Evolutionary conservation across 2,113 vertebrate genomes (phyloP), one percentile per base, ranked within the genome.

Genomic region (Polypterus bichir): DNA sequence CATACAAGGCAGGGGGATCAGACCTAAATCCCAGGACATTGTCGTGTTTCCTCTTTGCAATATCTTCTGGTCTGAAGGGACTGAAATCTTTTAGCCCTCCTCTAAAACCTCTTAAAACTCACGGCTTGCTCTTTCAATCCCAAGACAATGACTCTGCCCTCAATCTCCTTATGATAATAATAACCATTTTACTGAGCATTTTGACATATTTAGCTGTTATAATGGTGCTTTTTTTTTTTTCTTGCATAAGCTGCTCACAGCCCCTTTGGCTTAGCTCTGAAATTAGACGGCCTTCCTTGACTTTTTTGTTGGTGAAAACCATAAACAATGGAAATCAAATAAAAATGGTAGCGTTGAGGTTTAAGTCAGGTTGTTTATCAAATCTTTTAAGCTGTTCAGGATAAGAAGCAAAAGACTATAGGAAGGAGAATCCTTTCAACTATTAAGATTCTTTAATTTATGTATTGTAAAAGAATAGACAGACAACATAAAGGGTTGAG

Each of bases 31-130:
- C 65, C 57, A 48, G 44, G 53, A 51, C 59, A 61, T 66, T 61
- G 59, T 66, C 59, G 49, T 66, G 51, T 47, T 49, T 51, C 47
- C 7, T 46, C 47, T 61, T 55, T 9, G 9, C 59, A 57, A 66
- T 48, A 62, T 62, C 61, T 62, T 66, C 48, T 45, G 60, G 47
- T 44, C 54, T 54, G 56, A 60, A 10, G 44, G 48, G 49, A 46
- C 57, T 59, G 56, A 57, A 62, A 56, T 66, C 54, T 53, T 62
- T 62, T 66, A 62, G 65, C 60, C 65, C 60, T 49, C 44, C 47
- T 57, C 49, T 55, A 66, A 66, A 66, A 57, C 65, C 65, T 66
- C 65, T 66, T 66, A 66, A 62, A 66, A 46, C 60, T 62, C 59
- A 45, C 49, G 47, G 53, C 46, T 54, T 46, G 27, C 5, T 10